phyloP scores from a whole-genome alignment of 1,140 invertebrate species.

The Bombus balteatus region DNA sequence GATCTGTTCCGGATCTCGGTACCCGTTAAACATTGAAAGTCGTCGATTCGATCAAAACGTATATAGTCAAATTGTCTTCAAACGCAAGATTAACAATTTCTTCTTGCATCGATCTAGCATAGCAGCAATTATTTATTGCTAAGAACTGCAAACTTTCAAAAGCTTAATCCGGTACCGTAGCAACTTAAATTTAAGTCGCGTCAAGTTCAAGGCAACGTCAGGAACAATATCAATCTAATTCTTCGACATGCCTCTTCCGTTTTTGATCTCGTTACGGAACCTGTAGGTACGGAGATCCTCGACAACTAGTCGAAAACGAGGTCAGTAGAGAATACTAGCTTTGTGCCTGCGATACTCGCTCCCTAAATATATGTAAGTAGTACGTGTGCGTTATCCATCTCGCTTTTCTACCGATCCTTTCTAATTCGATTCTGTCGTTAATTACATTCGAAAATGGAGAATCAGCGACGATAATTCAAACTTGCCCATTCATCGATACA shows the following conservation, averaged over 20 bases:
- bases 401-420: background rate
- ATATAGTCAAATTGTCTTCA: background rate
- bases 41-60: background rate
- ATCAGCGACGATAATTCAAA: background rate
- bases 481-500: background rate
- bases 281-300: background rate
- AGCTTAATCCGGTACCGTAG: too few relatives aligned
- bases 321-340: conserved; percentile 45
- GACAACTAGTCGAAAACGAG: conserved; percentile 35
- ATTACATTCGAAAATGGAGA: background rate
- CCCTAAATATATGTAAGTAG: background rate
- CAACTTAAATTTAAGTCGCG: background rate
- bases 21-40: background rate
- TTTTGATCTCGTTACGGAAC: background rate
- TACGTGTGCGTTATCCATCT: background rate
- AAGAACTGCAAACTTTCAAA: background rate
- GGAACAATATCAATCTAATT: background rate
- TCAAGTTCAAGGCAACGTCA: background rate
- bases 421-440: background rate
- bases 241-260: background rate
- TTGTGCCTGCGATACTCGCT: conserved; percentile 8
- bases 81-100: background rate
- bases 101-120: background rate
- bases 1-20: background rate
- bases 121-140: background rate